phyloP scores from a whole-genome alignment of 2,888 invertebrate genomes.

The Pinctada fucata region DNA sequence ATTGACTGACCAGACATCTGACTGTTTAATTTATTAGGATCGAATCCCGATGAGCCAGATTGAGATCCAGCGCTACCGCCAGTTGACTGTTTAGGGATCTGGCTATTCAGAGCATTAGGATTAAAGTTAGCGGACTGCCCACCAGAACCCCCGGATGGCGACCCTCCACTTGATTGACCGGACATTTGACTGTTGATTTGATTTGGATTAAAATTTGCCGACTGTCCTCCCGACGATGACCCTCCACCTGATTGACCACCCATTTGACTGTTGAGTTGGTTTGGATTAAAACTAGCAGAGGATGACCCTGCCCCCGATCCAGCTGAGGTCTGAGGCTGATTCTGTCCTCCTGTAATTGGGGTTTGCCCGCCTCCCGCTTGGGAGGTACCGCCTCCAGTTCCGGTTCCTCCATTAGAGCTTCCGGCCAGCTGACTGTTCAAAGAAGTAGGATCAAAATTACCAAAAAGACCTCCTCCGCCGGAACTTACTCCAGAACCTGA shows the following conservation, averaged over 20 bases:
- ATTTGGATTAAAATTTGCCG: conserved; percentile 6
- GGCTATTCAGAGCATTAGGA: not conserved
- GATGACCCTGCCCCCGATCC: conserved; percentile 12
- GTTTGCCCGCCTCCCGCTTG: conserved; percentile 26
- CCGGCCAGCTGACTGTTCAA: conserved; percentile 21
- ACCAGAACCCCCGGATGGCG: not conserved
- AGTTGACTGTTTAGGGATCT: not conserved
- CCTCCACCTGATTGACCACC: not conserved
- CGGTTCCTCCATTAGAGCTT: not conserved
- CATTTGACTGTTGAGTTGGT: not conserved
- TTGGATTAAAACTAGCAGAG: not conserved
- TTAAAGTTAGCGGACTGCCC: not conserved
- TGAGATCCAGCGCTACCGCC: not conserved
- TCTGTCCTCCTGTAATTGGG: conserved; percentile 38
- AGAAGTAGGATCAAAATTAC: conserved; percentile 21
- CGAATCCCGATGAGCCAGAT: not conserved
- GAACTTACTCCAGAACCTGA: not conserved
- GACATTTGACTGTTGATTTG: conserved; percentile 6
- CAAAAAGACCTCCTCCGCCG: not conserved
- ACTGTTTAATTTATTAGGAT: conserved; percentile 17
- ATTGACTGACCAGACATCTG: not conserved
- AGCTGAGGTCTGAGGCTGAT: conserved; percentile 39
- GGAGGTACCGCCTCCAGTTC: conserved; percentile 4
- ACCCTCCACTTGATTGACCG: not conserved
- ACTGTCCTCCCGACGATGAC: not conserved